Evolutionary conservation across 2,113 vertebrate genomes (phyloP), one percentile per base, ranked within the genome.

Genomic region (Synchiropus splendidus): DNA sequence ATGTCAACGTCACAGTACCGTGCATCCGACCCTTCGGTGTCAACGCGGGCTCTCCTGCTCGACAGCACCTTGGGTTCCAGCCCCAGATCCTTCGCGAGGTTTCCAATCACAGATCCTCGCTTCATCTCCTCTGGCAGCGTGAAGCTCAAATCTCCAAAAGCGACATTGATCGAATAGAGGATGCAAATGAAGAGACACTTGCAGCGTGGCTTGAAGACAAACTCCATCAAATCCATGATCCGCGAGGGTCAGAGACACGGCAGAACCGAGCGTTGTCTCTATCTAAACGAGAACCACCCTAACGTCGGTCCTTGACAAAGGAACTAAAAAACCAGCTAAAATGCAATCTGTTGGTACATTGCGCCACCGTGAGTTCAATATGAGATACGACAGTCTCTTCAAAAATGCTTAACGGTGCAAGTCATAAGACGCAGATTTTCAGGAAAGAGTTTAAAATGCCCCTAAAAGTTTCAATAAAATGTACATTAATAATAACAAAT

Each of bases 121-220:
- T 82, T 83, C 78, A 82, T 58, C 58, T 89, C 87, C 51, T 88
- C 88, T 0, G 72, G 75, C 5, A 89, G 49, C 1, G 83, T 78
- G 62, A 79, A 90, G 47, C 73, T 81, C 8, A 85, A 39, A 52
- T 79, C 83, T 50, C 67, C 80, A 45, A 43, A 12, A 4, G 55
- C 41, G 5, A 3, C 11, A 2, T 31, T 13, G 18, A 56, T 12
- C 4, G 54, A 35, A 6, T 57, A 0, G 0, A 64, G 3, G n/a
- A 61, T 6, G 2, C 65, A 38, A 0, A 64, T 2, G 14, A 61
- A 6, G 2, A 67, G 36, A 33, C 37, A 16, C 18, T 51, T 39
- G 1, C 14, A 0, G 6, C 31, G 31, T 2, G 12, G 10, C 12
- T 31, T 43, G 18, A 34, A 8, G 6, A 3, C 8, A 12, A 51